A percentile compares a stretch with the other conserved stretches of the same genome.
Conservation (phyloP, 2,888 invertebrate species). For the Leucophora obtusa region DNA sequence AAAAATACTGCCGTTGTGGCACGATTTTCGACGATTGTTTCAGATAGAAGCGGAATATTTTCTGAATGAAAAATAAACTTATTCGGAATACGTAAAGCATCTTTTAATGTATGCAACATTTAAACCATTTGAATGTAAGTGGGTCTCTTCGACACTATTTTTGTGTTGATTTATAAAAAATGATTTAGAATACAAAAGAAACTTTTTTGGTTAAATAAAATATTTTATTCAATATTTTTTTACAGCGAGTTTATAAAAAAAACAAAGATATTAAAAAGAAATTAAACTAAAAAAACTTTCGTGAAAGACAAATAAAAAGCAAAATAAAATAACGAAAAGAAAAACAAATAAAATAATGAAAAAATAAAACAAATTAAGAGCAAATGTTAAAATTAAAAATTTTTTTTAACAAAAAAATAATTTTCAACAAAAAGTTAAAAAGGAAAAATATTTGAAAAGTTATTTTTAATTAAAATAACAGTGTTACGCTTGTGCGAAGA, state of each 20-base stretch:
- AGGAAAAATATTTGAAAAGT: no score
- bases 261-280: background rate
- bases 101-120: background rate
- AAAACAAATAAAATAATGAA: background rate
- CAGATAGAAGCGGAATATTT: background rate
- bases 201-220: background rate
- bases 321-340: no score
- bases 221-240: background rate
- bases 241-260: background rate
- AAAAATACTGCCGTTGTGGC: background rate
- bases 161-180: slow-evolving; percentile 9
- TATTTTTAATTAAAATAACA: no score
- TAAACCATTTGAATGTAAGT: slow-evolving; percentile 36
- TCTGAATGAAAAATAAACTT: no score
- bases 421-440: no score
- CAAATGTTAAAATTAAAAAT: no score
- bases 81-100: no score
- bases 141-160: slow-evolving; percentile 7
- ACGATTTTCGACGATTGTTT: background rate
- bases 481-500: no score
- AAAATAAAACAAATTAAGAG: background rate
- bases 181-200: background rate
- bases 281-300: background rate
- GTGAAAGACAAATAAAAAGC: no score
- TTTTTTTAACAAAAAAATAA: no score